phyloP scores from a whole-genome alignment of 2,113 vertebrate species.

The Pagrus major region DNA sequence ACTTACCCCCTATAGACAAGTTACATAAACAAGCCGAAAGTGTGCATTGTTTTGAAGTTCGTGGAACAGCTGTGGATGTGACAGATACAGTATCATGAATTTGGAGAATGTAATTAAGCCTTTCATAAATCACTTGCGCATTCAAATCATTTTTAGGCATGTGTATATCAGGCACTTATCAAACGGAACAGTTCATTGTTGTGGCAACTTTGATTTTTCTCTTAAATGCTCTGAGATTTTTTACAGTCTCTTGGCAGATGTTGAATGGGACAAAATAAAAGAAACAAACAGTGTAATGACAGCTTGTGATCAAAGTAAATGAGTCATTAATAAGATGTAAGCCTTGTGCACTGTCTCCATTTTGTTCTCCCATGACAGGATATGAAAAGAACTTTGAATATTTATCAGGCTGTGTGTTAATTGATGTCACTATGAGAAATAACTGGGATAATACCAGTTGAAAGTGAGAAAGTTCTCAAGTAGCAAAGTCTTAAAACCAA shows the following conservation, averaged over 20 bases:
- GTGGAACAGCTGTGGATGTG: conserved; percentile 32
- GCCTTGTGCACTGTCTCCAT: conserved; percentile 55
- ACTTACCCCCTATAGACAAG: conserved; percentile 38
- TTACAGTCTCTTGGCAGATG: conserved; percentile 60
- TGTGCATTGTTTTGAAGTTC: conserved; percentile 44
- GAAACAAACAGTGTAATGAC: conserved; percentile 66
- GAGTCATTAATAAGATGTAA: conserved; percentile 75
- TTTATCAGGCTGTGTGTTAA: conserved; percentile 71
- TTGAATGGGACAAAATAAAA: conserved; percentile 61
- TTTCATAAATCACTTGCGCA: conserved; percentile 46
- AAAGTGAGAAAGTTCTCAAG: conserved; percentile 49
- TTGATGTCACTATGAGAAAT: conserved; percentile 72
- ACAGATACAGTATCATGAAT: conserved; percentile 46
- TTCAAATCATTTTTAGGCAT: conserved; percentile 8
- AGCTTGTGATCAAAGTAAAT: conserved; percentile 77
- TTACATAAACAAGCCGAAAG: conserved; percentile 54
- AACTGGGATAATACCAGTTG: conserved; percentile 42
- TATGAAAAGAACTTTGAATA: conserved; percentile 70
- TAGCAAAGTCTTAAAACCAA: conserved; percentile 1
- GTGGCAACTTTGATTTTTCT: conserved; percentile 26
- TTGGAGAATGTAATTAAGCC: conserved; percentile 49
- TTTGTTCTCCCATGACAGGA: conserved; percentile 67
- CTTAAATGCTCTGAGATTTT: conserved; percentile 28
- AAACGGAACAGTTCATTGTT: conserved; percentile 48
- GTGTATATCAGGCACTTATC: conserved; percentile 27